phyloP scores from a whole-genome alignment of 2,113 vertebrate genomes.

The Micromys minutus region DNA sequence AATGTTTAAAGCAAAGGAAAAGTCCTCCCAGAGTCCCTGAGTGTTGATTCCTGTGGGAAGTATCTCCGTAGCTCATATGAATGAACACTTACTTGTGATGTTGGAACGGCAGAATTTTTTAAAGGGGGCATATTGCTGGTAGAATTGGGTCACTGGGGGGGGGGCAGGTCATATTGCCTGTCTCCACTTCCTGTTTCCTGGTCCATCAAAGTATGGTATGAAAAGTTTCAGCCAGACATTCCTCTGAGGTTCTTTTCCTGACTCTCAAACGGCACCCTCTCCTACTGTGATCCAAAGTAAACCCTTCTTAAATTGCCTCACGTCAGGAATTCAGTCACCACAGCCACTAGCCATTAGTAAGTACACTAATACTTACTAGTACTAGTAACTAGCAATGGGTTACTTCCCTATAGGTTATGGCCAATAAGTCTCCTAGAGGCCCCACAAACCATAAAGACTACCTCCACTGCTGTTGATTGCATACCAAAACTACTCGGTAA shows the following conservation, averaged over 20 bases:
- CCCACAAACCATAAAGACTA: not conserved
- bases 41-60: not conserved
- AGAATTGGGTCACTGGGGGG: not conserved
- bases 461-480: not conserved
- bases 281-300: not conserved
- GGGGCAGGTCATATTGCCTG: not conserved
- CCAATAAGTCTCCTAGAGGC: not conserved
- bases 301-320: not conserved
- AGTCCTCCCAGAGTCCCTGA: not conserved
- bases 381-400: not conserved
- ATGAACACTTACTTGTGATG: no score
- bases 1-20: not conserved
- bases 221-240: not conserved
- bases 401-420: not conserved
- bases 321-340: not conserved
- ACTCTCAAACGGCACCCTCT: not conserved
- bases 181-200: not conserved
- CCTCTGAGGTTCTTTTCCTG: not conserved
- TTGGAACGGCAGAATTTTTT: not conserved
- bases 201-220: not conserved
- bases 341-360: not conserved
- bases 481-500: not conserved
- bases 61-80: not conserved
- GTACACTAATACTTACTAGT: not conserved
- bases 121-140: not conserved